These are phyloP conservation scores for Myotis planiceps DNA, from an alignment of 2,797 vertebrate species.

Conservation along the genomic window DNA sequence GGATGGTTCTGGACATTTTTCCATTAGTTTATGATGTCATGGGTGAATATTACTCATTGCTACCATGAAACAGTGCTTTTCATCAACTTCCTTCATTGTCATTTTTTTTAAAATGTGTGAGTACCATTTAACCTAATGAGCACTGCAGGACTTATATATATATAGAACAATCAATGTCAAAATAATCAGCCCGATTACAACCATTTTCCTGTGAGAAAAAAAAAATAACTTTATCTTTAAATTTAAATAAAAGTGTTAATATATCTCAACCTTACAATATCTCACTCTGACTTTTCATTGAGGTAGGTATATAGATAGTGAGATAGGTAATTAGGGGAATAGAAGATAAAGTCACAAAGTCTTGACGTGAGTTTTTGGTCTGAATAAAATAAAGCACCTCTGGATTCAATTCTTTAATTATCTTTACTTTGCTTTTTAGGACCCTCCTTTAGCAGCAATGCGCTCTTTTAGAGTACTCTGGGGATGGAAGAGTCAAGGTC, in stretches of 20 bases:
- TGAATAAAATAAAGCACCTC: background rate
- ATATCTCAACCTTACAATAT: background rate
- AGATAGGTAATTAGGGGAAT: background rate
- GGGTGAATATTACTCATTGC: background rate
- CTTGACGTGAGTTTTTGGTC: background rate
- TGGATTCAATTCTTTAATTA: background rate
- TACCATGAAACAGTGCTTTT: background rate
- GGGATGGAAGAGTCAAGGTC: background rate
- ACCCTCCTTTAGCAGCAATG: background rate
- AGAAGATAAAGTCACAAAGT: background rate
- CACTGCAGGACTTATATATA: background rate
- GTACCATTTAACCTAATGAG: background rate
- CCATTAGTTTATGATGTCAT: background rate
- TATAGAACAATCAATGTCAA: background rate
- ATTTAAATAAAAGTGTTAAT: background rate
- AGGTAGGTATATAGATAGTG: background rate
- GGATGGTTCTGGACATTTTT: background rate
- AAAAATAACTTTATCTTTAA: background rate
- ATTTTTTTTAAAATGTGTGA: background rate
- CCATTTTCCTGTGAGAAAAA: background rate
- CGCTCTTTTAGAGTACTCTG: background rate
- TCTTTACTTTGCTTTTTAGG: background rate
- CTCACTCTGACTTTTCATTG: conserved; percentile 22
- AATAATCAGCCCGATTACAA: background rate
- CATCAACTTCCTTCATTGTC: background rate